Evolutionary conservation across 30 jellyfish, hydroid and myxozoan genomes (phyloP).

Genomic region (Aurelia aurita): DNA sequence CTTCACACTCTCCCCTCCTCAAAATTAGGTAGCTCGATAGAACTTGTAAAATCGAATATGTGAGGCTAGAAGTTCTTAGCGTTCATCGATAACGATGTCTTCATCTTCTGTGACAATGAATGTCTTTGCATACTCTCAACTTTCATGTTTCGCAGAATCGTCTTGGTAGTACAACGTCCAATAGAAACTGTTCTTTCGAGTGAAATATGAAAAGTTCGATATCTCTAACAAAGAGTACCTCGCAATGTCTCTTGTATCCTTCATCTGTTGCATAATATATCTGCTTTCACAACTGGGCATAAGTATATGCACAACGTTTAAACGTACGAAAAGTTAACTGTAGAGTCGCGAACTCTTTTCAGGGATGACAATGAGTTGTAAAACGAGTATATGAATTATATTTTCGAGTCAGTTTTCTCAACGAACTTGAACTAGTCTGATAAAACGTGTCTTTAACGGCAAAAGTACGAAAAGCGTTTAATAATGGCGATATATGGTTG

Average conservation of each 20-base stretch:
- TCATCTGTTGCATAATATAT: not conserved
- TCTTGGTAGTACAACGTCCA: slow-evolving; percentile 8
- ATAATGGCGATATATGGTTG: not conserved
- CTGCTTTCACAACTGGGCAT: not conserved
- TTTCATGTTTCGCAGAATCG: slow-evolving; percentile 4
- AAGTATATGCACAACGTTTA: not conserved
- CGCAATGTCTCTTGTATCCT: slow-evolving; percentile 6
- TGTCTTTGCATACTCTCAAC: not conserved
- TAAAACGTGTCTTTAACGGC: not conserved
- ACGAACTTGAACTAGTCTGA: slow-evolving; percentile 3
- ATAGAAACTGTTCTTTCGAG: slow-evolving; percentile 10
- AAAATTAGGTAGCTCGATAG: slow-evolving; percentile 1
- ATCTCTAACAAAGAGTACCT: not conserved
- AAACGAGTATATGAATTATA: not conserved
- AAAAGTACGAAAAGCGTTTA: not conserved
- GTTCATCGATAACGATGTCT: slow-evolving; percentile 15
- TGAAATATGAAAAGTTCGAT: slow-evolving; percentile 1
- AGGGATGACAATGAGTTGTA: slow-evolving; percentile 2
- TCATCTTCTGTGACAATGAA: not conserved
- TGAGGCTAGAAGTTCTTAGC: slow-evolving; percentile 5
- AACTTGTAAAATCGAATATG: slow-evolving; percentile 9
- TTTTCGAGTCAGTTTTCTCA: slow-evolving; percentile 10
- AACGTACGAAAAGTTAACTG: not conserved
- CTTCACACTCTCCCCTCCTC: slow-evolving; percentile 26
- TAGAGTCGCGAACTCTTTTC: slow-evolving; percentile 3